phyloP scores from a whole-genome alignment of 2,888 invertebrate genomes.

The Leucophora obtusa region DNA sequence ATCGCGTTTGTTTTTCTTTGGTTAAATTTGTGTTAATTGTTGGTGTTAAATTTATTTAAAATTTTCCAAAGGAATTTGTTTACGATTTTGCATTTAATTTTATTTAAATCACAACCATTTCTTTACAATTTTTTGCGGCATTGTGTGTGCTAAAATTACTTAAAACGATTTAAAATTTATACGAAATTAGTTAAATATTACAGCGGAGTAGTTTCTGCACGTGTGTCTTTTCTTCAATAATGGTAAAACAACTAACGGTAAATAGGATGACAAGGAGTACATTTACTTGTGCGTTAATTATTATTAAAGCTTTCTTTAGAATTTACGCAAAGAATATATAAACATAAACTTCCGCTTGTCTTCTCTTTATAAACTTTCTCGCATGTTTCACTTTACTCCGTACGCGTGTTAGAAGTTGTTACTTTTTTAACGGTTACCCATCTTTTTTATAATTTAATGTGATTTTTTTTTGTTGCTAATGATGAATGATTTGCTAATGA shows the following conservation, averaged over 20 bases:
- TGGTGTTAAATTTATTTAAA: conserved; percentile 28
- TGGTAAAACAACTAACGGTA: conserved; percentile 21
- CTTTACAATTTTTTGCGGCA: conserved; percentile 32
- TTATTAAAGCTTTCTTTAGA: conserved; percentile 21
- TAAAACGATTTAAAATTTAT: not conserved
- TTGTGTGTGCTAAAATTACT: conserved; percentile 25
- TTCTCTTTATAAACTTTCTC: conserved; percentile 19
- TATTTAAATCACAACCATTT: conserved; percentile 24
- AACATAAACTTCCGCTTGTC: not conserved
- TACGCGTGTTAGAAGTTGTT: conserved; percentile 4
- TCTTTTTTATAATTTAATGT: conserved; percentile 31
- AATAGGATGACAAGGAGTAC: conserved; percentile 36
- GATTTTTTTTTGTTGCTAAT: conserved; percentile 28
- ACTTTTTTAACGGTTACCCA: conserved; percentile 8
- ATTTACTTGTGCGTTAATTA: conserved; percentile 18
- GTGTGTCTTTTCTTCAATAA: not conserved
- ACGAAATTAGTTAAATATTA: not conserved
- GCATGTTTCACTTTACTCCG: not conserved
- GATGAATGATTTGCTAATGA: conserved; percentile 38
- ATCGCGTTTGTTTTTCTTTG: not conserved
- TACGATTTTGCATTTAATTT: conserved; percentile 5
- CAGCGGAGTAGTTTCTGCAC: not conserved
- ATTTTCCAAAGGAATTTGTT: conserved; percentile 4
- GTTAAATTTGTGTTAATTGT: conserved; percentile 21
- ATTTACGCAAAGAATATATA: conserved; percentile 9